Conservation (phyloP, 2,797 vertebrate genomes). For the Cichlasoma orientale region DNA sequence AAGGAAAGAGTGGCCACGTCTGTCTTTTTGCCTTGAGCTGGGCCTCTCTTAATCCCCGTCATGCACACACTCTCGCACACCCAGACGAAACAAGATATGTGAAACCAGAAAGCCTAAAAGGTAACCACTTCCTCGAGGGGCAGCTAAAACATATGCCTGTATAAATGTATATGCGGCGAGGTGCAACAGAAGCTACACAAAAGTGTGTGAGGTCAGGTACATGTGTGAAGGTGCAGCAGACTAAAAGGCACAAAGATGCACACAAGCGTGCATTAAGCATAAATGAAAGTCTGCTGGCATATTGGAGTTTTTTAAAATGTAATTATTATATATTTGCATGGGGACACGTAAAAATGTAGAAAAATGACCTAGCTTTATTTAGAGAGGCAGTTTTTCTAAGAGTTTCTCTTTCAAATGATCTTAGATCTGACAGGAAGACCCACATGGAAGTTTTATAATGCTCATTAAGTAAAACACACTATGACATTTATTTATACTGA, state of each 20-base stretch:
- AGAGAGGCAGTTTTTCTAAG: neutral
- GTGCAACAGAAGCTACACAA: conserved; percentile 44
- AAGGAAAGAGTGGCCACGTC: conserved; percentile 60
- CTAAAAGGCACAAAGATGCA: neutral
- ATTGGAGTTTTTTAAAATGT: neutral
- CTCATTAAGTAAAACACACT: neutral
- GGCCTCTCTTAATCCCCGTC: conserved; percentile 62
- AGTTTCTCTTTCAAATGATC: neutral
- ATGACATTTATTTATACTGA: neutral
- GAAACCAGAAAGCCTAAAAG: conserved; percentile 70
- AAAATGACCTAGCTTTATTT: neutral
- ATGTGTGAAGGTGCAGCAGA: conserved; percentile 8
- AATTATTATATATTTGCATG: neutral
- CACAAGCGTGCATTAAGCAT: neutral
- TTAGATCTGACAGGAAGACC: neutral
- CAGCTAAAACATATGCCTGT: conserved; percentile 26
- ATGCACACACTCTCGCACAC: neutral
- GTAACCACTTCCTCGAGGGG: conserved; percentile 67
- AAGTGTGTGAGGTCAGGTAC: conserved; percentile 20
- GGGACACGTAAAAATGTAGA: neutral
- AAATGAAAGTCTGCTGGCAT: neutral
- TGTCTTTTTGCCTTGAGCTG: conserved; percentile 64
- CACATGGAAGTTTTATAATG: neutral
- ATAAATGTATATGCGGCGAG: conserved; percentile 11
- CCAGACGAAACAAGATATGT: conserved; percentile 41